Percentiles rank a stretch among this genome's conserved stretches.
Conservation (phyloP, 2,113 vertebrate genomes). For the Antechinus flavipes region DNA sequence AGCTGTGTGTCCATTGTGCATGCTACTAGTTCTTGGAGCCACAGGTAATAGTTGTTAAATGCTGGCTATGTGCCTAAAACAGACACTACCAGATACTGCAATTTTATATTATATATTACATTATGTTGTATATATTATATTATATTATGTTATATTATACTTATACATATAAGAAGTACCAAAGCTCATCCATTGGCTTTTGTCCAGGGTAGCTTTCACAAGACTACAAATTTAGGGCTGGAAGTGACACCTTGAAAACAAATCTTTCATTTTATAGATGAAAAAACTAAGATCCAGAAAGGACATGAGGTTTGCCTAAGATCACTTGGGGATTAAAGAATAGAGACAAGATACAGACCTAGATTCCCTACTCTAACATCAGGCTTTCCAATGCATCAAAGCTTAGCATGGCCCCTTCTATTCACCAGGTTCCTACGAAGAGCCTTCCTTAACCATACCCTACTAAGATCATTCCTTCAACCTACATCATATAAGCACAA, state of each 20-base stretch:
- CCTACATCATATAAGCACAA: not conserved
- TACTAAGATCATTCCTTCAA: not conserved
- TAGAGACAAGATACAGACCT: not conserved
- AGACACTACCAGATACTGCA: not conserved
- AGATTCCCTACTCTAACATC: not conserved
- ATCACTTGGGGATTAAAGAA: not conserved
- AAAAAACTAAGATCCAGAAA: not conserved
- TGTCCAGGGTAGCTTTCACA: not conserved
- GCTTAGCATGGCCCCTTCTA: not conserved
- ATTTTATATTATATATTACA: too few species aligned
- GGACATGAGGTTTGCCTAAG: not conserved
- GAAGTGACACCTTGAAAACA: not conserved
- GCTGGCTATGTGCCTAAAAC: not conserved
- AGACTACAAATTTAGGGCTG: not conserved
- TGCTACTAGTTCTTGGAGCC: not conserved
- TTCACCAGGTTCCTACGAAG: not conserved
- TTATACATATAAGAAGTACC: not conserved
- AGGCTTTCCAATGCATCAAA: not conserved
- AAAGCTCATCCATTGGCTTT: not conserved
- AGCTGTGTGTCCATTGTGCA: too few species aligned
- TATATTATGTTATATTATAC: not conserved
- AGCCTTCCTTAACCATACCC: not conserved
- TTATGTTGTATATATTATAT: not conserved
- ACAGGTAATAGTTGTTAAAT: not conserved
- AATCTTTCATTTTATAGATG: not conserved